Conservation (phyloP, 2,113 vertebrate genomes). For the Alosa alosa region DNA sequence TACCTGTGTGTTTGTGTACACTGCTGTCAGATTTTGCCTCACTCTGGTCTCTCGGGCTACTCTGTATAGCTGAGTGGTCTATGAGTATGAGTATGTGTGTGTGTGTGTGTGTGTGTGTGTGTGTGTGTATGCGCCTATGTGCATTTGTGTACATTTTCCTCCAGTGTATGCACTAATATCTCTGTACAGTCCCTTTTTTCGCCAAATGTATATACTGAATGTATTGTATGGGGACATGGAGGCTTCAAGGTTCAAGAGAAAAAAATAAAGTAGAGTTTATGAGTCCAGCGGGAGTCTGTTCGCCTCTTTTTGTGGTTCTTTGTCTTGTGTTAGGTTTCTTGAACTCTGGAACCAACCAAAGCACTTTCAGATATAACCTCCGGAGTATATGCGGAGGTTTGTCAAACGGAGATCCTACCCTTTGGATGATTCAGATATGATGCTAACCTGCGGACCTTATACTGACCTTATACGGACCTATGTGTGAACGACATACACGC, state of each 20-base stretch:
- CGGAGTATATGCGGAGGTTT: too few relatives aligned
- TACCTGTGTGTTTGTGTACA: constrained; percentile 6
- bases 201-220: constrained; percentile 81
- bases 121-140: constrained; percentile 36
- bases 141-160: constrained; percentile 59
- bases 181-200: constrained; percentile 69
- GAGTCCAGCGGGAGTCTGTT: constrained; percentile 38
- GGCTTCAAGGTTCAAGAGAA: constrained; percentile 67
- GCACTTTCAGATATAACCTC: too few relatives aligned
- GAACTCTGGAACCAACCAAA: too few relatives aligned
- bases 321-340: too few relatives aligned
- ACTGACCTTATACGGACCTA: too few relatives aligned
- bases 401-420: too few relatives aligned
- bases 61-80: constrained; percentile 11
- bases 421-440: too few relatives aligned
- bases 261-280: constrained; percentile 73
- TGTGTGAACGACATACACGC: too few relatives aligned
- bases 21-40: neutral
- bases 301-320: neutral
- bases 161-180: constrained; percentile 72
- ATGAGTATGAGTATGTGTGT: constrained; percentile 32
- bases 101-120: constrained; percentile 40
- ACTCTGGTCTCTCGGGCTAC: constrained; percentile 15
- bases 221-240: constrained; percentile 72
- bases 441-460: too few relatives aligned